Percentiles rank a stretch among this genome's conserved stretches.
Conservation (phyloP, 2,888 invertebrate species). For the Chloromyia formosa region DNA sequence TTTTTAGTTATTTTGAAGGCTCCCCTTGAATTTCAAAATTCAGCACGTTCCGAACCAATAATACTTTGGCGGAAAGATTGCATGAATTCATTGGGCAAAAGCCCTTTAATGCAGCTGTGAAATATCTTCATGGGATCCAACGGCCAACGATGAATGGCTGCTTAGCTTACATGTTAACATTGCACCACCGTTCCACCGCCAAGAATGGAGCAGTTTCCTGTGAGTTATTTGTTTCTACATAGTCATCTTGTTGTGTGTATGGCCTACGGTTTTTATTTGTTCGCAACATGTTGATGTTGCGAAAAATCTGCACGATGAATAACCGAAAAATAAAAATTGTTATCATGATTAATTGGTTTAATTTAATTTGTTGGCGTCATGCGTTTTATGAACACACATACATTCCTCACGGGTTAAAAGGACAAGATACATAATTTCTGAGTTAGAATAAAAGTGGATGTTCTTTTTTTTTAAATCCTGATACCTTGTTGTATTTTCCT, state of each 20-base stretch:
- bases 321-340: slow-evolving; percentile 17
- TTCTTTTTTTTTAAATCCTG: no score
- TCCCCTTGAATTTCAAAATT: slow-evolving; percentile 2
- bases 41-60: not conserved
- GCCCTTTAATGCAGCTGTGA: slow-evolving; percentile 15
- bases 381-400: not conserved
- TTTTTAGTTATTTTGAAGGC: no score
- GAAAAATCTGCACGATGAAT: not conserved
- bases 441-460: no score
- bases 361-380: slow-evolving; percentile 24
- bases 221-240: slow-evolving; percentile 3
- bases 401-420: no score
- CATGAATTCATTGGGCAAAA: not conserved
- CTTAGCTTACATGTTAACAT: slow-evolving; percentile 15
- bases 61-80: not conserved
- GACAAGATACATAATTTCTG: no score
- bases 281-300: not conserved
- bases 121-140: slow-evolving; percentile 25
- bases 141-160: slow-evolving; percentile 9
- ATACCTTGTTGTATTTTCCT: no score
- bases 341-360: slow-evolving; percentile 26
- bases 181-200: not conserved
- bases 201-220: not conserved
- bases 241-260: not conserved
- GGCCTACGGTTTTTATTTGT: slow-evolving; percentile 9